Evolutionary conservation across 2,113 vertebrate species (phyloP).

Genomic region (Hassar affinis): DNA sequence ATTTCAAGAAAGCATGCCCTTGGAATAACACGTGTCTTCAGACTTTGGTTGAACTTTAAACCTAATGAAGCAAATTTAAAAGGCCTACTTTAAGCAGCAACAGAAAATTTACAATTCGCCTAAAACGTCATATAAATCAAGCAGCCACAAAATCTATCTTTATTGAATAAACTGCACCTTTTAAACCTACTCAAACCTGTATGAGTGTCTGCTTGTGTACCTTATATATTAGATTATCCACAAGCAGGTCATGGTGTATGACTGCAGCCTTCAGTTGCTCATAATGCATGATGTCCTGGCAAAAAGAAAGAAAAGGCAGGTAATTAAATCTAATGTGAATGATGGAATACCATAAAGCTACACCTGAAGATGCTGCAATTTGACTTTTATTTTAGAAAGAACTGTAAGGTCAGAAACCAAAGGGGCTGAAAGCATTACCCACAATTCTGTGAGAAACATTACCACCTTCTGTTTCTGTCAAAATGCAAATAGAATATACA

Average conservation of each 20-base stretch:
- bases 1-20: constrained; percentile 14
- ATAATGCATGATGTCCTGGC: constrained; percentile 89
- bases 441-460: background rate
- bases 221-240: constrained; percentile 97
- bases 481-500: background rate
- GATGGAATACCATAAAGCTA: constrained; percentile 10
- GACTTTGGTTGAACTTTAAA: constrained; percentile 21
- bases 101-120: background rate
- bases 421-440: constrained; percentile 3
- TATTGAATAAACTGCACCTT: constrained; percentile 31
- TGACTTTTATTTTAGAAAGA: background rate
- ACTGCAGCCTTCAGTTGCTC: constrained; percentile 95
- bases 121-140: constrained; percentile 34
- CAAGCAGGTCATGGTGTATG: constrained; percentile 90
- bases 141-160: constrained; percentile 33
- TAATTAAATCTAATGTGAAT: constrained; percentile 23
- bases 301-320: constrained; percentile 37
- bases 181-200: constrained; percentile 24
- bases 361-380: background rate
- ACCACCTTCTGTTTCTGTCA: background rate
- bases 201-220: constrained; percentile 61
- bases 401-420: background rate
- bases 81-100: background rate
- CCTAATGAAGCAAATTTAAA: background rate
- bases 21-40: background rate